Evolutionary conservation across 2,113 vertebrate genomes (phyloP).

Genomic region (Ramphastos sulfuratus): DNA sequence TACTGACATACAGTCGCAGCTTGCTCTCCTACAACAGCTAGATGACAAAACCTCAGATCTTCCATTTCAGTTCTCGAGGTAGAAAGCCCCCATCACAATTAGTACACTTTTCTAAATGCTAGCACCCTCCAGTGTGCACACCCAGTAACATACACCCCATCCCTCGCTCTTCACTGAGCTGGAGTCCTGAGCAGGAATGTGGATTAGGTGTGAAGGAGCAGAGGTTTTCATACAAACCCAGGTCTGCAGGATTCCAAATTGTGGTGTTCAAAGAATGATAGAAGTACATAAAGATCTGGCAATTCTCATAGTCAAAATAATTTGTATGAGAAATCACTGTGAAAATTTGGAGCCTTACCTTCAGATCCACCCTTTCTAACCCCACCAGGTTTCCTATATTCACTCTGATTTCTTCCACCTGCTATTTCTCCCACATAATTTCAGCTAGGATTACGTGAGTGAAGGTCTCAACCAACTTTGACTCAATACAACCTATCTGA

Average conservation of each 20-base stretch:
- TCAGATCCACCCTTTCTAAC: background rate
- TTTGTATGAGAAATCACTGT: background rate
- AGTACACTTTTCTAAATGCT: constrained; percentile 13
- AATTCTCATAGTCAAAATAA: background rate
- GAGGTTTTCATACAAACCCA: background rate
- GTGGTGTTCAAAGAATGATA: background rate
- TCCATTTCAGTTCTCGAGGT: background rate
- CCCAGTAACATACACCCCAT: background rate
- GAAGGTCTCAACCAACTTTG: background rate
- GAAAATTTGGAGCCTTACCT: background rate
- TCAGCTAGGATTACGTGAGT: background rate
- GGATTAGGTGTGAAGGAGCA: background rate
- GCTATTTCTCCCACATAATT: background rate
- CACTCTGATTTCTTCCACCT: background rate
- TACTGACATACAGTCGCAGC: background rate
- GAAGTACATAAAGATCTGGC: background rate
- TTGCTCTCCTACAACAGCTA: background rate
- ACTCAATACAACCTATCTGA: background rate
- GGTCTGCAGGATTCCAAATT: fast-evolving
- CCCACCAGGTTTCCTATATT: background rate
- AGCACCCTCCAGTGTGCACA: constrained; percentile 55
- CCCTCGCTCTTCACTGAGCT: background rate
- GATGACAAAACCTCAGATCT: background rate
- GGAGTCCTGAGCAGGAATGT: fast-evolving
- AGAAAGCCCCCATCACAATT: background rate